Evolutionary conservation across 2,888 invertebrate genomes (phyloP).

Genomic region (Callosobruchus maculatus): DNA sequence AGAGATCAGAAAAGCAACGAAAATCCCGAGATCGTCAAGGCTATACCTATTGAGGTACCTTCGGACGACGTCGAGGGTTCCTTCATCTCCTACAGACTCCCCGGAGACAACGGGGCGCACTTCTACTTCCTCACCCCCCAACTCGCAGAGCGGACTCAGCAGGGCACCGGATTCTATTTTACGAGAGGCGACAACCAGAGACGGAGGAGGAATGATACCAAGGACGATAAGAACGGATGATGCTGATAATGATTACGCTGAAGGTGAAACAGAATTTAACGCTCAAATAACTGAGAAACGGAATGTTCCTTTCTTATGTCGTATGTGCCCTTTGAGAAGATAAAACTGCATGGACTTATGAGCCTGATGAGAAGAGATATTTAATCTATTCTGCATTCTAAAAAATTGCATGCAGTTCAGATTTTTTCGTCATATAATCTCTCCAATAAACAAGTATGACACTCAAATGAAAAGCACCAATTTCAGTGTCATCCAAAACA

Average conservation of each 20-base stretch:
- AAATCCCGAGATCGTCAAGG: constrained; percentile 40
- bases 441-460: no score
- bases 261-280: constrained; percentile 8
- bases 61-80: constrained; percentile 43
- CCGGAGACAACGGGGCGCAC: constrained; percentile 73
- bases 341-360: no score
- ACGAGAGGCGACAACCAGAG: constrained; percentile 31
- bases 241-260: constrained; percentile 9
- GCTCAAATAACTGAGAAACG: neutral
- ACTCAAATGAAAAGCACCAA: no score
- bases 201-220: constrained; percentile 25
- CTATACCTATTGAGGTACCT: constrained; percentile 26
- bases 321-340: no score
- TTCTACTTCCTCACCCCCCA: constrained; percentile 77
- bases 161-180: constrained; percentile 40
- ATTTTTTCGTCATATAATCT: no score
- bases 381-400: no score
- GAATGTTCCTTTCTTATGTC: no score
- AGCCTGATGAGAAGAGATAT: no score
- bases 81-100: constrained; percentile 68
- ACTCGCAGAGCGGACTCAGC: constrained; percentile 48
- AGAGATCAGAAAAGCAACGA: constrained; percentile 19
- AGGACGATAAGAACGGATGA: constrained; percentile 27
- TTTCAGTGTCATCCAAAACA: no score
- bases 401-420: no score